A percentile compares a stretch with the other conserved stretches of the same genome.
Conservation (phyloP, 2,113 vertebrate genomes). For the Pyxicephalus adspersus region DNA sequence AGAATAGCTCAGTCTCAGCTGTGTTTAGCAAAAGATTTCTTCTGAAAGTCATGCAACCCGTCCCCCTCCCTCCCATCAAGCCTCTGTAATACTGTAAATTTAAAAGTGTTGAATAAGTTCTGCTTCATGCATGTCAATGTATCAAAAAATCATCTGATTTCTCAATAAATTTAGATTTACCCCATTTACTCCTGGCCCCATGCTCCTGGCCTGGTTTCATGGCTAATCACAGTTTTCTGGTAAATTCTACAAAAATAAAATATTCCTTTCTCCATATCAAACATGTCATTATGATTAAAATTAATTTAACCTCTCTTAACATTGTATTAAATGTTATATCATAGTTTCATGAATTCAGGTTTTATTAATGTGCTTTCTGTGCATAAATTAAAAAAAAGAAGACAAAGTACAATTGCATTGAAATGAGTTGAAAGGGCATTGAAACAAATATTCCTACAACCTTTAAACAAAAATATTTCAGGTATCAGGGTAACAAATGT, state of each 20-base stretch:
- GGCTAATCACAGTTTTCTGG: background rate
- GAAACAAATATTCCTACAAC: background rate
- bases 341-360: slow-evolving; percentile 31
- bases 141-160: too few relatives aligned
- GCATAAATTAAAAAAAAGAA: slow-evolving; percentile 27
- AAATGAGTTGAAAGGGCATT: background rate
- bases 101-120: too few relatives aligned
- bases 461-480: background rate
- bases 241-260: slow-evolving; percentile 26
- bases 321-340: slow-evolving; percentile 41
- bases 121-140: too few relatives aligned
- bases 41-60: too few relatives aligned
- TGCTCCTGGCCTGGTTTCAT: background rate
- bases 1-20: too few relatives aligned
- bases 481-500: too few relatives aligned
- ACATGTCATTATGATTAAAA: slow-evolving; percentile 41
- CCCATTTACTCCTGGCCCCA: too few relatives aligned
- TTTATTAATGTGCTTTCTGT: slow-evolving; percentile 23
- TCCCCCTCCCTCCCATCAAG: too few relatives aligned
- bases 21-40: too few relatives aligned
- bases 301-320: slow-evolving; percentile 44
- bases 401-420: background rate
- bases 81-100: too few relatives aligned
- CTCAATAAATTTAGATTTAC: too few relatives aligned
- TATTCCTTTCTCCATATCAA: slow-evolving; percentile 30